Evolutionary conservation across 1,140 invertebrate species (phyloP), one percentile per base, ranked within the genome.

Genomic region (Ceratosolen fusciceps): DNA sequence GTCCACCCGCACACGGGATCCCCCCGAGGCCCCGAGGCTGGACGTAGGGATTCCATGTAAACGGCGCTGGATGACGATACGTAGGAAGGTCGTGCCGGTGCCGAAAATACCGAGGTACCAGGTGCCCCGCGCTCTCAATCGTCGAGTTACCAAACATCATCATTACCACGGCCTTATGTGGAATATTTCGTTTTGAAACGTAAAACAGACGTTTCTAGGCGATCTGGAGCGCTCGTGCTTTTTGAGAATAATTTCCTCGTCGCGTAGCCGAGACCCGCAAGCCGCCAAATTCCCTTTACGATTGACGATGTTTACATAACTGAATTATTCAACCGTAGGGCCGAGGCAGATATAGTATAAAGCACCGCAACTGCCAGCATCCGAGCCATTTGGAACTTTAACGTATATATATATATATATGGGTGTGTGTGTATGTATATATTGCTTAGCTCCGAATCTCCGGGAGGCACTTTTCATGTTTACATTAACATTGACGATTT

Each of bases 231-330:
- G 37, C 37, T 65, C 34, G n/a, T 37, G n/a, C 37, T 37, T 65
- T 24, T 65, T 37, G n/a, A 8, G 34, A 19, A 65, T 37, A 34
- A 65, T 65, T 65, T 62, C 19, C 19, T 34, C 34, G 37, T 62
- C 34, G 37, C 26, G 34, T 8, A 31, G 29, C 37, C 21, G 34
- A 65, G 60, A n/a, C 21, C 60, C 34, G 34, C n/a, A 37, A 65
- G 34, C 19, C 26, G n/a, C 31, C 37, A 65, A 21, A 37, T 65
- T 37, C 37, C 58, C 12, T 65, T 65, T 37, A 65, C 60, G 60
- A 65, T 65, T 65, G 60, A 37, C 31, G 31, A 21, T 65, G 60
- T 65, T 65, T 65, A 65, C 60, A 65, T 65, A 65, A 65, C 60
- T 65, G 60, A 65, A 65, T 65, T 31, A 65, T 65, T 65, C 60